Evolutionary conservation across 2,888 invertebrate species (phyloP).

Genomic region (Temnothorax unifasciatus): DNA sequence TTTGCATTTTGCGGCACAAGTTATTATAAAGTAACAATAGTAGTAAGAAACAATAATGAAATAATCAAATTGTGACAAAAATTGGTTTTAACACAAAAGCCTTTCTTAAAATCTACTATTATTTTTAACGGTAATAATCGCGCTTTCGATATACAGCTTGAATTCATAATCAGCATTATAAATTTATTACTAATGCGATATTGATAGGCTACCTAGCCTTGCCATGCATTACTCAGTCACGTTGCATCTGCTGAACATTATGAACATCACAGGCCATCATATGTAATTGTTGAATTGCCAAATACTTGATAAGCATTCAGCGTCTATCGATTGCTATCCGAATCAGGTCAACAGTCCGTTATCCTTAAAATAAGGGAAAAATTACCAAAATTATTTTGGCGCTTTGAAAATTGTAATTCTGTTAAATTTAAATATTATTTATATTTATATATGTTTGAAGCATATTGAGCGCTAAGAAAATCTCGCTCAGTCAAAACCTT

Average conservation of each 20-base stretch:
- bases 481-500: slow-evolving; percentile 6
- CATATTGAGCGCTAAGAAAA: not conserved
- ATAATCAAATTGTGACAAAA: not conserved
- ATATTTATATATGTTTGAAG: not conserved
- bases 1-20: not conserved
- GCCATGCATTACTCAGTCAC: slow-evolving; percentile 35
- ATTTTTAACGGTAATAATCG: slow-evolving; percentile 8
- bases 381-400: not conserved
- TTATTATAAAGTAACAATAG: not conserved
- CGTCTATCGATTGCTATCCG: not conserved
- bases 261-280: slow-evolving; percentile 26
- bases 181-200: slow-evolving; percentile 37
- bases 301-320: slow-evolving; percentile 37
- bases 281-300: slow-evolving; percentile 34
- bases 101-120: not conserved
- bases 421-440: not conserved
- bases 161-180: slow-evolving; percentile 18
- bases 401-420: not conserved
- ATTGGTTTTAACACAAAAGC: not conserved
- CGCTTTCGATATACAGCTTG: not conserved
- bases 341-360: not conserved
- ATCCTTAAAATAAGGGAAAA: not conserved
- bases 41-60: not conserved
- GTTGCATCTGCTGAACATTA: slow-evolving; percentile 31
- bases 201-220: slow-evolving; percentile 13